Conservation (phyloP, 2,888 invertebrate genomes). For the Allygus modestus region DNA sequence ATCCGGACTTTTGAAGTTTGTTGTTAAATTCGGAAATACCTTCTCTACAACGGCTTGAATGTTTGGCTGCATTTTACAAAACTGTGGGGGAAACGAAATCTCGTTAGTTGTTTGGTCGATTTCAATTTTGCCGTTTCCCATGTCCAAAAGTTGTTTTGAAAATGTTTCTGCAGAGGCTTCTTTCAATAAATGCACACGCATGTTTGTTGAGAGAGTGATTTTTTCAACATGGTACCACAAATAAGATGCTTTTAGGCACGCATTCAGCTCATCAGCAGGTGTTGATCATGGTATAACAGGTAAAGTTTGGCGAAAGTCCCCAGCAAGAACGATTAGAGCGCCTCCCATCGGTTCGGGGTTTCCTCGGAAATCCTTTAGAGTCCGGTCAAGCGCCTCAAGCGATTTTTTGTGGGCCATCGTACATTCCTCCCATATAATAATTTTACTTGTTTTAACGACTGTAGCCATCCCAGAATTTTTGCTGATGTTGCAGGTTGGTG, state of each 20-base stretch:
- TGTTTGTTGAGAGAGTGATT: too few species aligned
- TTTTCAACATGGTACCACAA: background rate
- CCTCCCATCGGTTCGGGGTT: conserved; percentile 62
- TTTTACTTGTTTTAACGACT: conserved; percentile 70
- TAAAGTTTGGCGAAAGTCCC: too few species aligned
- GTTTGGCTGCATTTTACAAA: conserved; percentile 69
- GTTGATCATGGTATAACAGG: too few species aligned
- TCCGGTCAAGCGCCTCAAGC: background rate
- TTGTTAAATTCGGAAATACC: conserved; percentile 72
- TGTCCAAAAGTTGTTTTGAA: conserved; percentile 23
- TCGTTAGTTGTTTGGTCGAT: conserved; percentile 69
- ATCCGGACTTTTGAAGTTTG: too few species aligned
- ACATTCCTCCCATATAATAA: conserved; percentile 10
- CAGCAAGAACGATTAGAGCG: conserved; percentile 59
- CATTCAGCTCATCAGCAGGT: conserved; percentile 64
- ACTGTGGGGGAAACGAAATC: conserved; percentile 71
- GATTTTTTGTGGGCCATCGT: background rate
- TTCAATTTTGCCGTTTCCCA: conserved; percentile 67
- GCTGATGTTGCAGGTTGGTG: background rate
- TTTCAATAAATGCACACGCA: too few species aligned
- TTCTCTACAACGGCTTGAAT: conserved; percentile 70
- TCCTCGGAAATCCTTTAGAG: background rate
- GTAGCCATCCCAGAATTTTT: conserved; percentile 50
- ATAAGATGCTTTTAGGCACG: background rate
- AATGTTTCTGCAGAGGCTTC: conserved; percentile 44